Base-by-base conservation (phyloP, 2,797 vertebrate genomes). In the Diceros bicornis region DNA sequence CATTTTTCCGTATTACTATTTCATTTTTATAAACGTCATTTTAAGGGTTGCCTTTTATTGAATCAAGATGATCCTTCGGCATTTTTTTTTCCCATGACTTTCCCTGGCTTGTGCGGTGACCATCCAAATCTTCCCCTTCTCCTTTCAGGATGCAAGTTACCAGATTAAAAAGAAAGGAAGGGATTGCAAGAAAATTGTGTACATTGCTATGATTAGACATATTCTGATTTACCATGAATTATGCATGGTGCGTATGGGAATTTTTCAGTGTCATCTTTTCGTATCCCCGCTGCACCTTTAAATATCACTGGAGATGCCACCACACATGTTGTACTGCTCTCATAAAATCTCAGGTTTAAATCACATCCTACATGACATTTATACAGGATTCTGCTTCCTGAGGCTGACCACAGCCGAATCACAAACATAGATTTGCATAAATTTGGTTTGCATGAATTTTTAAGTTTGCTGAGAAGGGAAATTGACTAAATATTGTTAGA, bases 351-450 rank as follows among this genome's bases (percentile, higher is more conserved):
- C 74, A 78, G 72, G 66, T 86, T 75, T 94, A 93, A 84, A 75
- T 77, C 34, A 81, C 29, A 52, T 77, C 95, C 34, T 64, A 34
- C 1, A 1, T 82, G 44, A 57, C 94, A 95, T 37, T 91, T 74
- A 74, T n/a, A 95, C 0, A 20, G 7, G 34, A 93, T 71, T 92
- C 72, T 92, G 55, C 77, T 96, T 92, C 91, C 83, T 69, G 62
- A 93, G 37, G 34, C 64, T 94, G 72, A 96, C 89, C 55, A 79
- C 64, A 75, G 92, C 89, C 64, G 71, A 97, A 95, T 81, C 34
- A 77, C 83, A 96, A 96, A 96, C 93, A 78, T 85, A 32, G 47
- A 94, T 97, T 96, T 97, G 86, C 86, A 97, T 97, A 94, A 90
- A 82, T 91, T 97, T 66, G 62, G 20, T 88, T 97, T 84, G 55